Base-by-base conservation (phyloP, 2,888 invertebrate species). In the Lochmaea crataegi region DNA sequence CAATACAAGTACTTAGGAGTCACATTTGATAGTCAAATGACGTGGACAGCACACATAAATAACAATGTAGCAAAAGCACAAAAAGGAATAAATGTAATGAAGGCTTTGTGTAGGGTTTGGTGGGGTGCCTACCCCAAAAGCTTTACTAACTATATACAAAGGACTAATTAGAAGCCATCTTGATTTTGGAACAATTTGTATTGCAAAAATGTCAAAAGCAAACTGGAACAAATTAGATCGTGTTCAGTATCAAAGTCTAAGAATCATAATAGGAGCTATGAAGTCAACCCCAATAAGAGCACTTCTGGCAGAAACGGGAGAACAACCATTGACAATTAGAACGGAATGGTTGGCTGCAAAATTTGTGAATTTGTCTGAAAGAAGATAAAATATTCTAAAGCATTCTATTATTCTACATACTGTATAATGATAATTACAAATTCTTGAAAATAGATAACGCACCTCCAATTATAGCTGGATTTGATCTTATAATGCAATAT, bases 1-100 rank as follows among this genome's bases (percentile, higher is more conserved):
- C 10, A 42, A 65, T 65, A 65, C 18, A 76, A 76, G 71, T 77
- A 74, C 38, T 61, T 76, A n/a, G 75, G 68, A 11, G 26, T 73
- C 3, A 69, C 18, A 12, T 48, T 66, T 7, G 53, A 58, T 42
- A 18, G 42, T 6, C 53, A 77, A 14, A 26, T 75, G n/a, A 74
- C 64, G 1, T 78, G 75, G 72, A 53, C 57, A 11, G 42, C n/a
- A 7, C 64, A 72, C 41, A 75, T 75, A 63, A 45, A 74, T 7
- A 45, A 42, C 10, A 32, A 53, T 3, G 45, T 12, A 7, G 16
- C 7, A 6, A 76, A 72, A 71, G 76, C 72, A 7, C n/a, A 18
- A 1, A 65, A 70, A 67, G 74, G 66, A 10, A 65, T 75, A 14
- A 77, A 72, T 57, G 45, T 76, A 10, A 61, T 76, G 38, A 73